These are phyloP conservation scores for Brachycybe producta DNA, from an alignment of 2,888 invertebrate genomes.

Conservation along the genomic window DNA sequence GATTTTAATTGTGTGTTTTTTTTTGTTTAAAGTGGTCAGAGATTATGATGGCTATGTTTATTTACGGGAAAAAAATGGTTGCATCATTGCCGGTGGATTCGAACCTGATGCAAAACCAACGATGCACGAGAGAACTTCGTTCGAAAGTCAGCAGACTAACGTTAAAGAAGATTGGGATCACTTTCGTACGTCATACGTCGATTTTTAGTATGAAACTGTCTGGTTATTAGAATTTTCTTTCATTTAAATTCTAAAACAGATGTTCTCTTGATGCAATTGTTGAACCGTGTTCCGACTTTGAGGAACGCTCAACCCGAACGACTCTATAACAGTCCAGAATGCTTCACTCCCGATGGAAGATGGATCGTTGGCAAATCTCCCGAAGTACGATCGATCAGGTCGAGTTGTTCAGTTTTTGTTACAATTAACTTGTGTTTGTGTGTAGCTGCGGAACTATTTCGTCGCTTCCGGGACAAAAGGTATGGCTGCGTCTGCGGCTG, in stretches of 20 bases:
- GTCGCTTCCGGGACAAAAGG: constrained; percentile 95
- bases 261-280: constrained; percentile 65
- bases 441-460: constrained; percentile 68
- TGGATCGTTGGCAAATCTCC: constrained; percentile 91
- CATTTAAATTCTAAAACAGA: constrained; percentile 34
- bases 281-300: constrained; percentile 68
- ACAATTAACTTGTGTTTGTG: constrained; percentile 2
- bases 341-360: constrained; percentile 91
- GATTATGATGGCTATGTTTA: constrained; percentile 81
- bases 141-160: constrained; percentile 29
- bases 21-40: constrained; percentile 48
- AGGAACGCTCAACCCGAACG: constrained; percentile 60
- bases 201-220: neutral
- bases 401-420: neutral
- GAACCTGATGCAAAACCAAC: constrained; percentile 82
- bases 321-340: constrained; percentile 79
- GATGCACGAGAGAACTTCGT: constrained; percentile 49
- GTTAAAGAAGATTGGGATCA: constrained; percentile 91
- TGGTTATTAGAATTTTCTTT: neutral
- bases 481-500: constrained; percentile 86
- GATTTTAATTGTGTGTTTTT: no score
- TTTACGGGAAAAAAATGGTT: constrained; percentile 69
- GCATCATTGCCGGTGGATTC: constrained; percentile 78
- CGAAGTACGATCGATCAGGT: constrained; percentile 46
- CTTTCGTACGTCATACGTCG: constrained; percentile 46